Percentiles rank a stretch among this genome's conserved stretches.
These are phyloP conservation scores for Gila orcuttii DNA, from an alignment of 2,113 vertebrate genomes.

Conservation along the genomic window DNA sequence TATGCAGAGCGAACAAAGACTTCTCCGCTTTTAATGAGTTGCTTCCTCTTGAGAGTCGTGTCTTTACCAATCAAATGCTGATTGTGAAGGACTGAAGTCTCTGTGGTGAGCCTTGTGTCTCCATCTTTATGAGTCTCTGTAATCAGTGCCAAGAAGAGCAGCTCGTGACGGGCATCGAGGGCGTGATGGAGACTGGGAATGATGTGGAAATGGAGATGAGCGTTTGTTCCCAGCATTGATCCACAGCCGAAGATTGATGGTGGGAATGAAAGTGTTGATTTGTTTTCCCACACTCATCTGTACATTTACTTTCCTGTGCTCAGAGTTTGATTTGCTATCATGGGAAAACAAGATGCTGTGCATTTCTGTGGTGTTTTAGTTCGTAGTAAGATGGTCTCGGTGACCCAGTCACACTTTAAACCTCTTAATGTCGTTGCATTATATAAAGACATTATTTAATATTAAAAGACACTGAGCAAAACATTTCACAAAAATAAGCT, in stretches of 20 bases:
- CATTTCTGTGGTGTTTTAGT: no score
- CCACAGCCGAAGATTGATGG: conserved; percentile 63
- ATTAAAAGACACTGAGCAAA: no score
- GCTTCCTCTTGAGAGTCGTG: conserved; percentile 53
- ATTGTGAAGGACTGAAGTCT: conserved; percentile 50
- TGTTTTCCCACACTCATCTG: conserved; percentile 64
- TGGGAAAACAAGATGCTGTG: conserved; percentile 22
- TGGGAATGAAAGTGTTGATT: conserved; percentile 51
- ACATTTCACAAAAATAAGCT: no score
- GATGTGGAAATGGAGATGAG: conserved; percentile 66
- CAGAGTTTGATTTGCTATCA: conserved; percentile 29
- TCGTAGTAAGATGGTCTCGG: no score
- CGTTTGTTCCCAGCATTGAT: conserved; percentile 68
- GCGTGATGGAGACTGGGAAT: conserved; percentile 62
- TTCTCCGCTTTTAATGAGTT: conserved; percentile 30
- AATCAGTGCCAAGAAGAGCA: conserved; percentile 63
- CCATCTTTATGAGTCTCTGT: conserved; percentile 60
- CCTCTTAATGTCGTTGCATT: no score
- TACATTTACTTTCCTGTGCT: conserved; percentile 39
- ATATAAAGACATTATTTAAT: no score
- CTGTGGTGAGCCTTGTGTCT: conserved; percentile 66
- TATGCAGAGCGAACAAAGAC: conserved; percentile 11
- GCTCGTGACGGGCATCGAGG: conserved; percentile 45
- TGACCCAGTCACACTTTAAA: no score
- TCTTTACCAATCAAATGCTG: conserved; percentile 59